These are phyloP conservation scores for Periophthalmus magnuspinnatus DNA, from an alignment of 2,797 vertebrate genomes.

Conservation along the genomic window DNA sequence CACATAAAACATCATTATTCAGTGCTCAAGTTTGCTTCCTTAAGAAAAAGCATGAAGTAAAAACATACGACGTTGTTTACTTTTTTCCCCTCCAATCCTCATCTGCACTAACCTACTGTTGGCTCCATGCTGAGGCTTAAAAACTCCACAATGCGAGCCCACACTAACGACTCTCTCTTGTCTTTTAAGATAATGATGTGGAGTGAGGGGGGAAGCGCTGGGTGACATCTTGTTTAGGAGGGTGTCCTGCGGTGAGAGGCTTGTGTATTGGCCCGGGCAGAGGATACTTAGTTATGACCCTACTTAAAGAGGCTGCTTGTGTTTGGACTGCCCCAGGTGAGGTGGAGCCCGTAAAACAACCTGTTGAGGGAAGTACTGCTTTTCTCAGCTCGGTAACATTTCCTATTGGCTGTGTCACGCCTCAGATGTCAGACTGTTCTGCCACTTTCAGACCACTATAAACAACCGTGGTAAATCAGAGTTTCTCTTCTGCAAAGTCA, in stretches of 20 bases:
- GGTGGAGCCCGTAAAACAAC: constrained; percentile 37
- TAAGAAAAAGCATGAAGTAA: background rate
- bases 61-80: background rate
- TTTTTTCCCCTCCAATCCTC: constrained; percentile 1
- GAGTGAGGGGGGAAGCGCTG: constrained; percentile 48
- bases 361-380: constrained; percentile 59
- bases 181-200: constrained; percentile 62
- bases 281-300: constrained; percentile 56
- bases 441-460: constrained; percentile 18
- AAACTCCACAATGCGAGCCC: constrained; percentile 62
- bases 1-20: too few species aligned
- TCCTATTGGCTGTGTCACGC: constrained; percentile 14
- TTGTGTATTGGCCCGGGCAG: constrained; percentile 67
- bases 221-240: constrained; percentile 64
- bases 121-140: constrained; percentile 54
- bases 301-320: constrained; percentile 41
- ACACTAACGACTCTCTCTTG: constrained; percentile 69
- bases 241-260: constrained; percentile 36
- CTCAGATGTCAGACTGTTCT: constrained; percentile 37
- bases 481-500: constrained; percentile 24
- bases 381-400: constrained; percentile 56
- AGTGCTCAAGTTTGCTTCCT: too few species aligned
- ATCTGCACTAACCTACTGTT: constrained; percentile 13
- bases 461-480: constrained; percentile 55
- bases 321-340: constrained; percentile 67